Evolutionary conservation across 2,888 invertebrate genomes (phyloP).

Genomic region (Nomada flava): DNA sequence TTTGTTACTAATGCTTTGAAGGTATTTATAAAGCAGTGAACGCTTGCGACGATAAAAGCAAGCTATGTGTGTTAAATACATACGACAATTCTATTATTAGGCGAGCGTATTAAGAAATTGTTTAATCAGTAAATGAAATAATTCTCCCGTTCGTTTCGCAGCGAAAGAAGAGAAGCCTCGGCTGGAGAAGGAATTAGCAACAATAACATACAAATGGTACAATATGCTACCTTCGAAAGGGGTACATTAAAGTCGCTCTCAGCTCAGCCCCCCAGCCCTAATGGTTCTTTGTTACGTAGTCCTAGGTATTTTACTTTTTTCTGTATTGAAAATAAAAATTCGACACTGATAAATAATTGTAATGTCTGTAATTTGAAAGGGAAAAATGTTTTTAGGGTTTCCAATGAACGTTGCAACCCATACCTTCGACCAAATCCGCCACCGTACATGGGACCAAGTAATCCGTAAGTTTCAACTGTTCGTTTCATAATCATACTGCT

Average conservation of each 20-base stretch:
- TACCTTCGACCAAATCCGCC: constrained; percentile 86
- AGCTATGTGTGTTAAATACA: too few relatives aligned
- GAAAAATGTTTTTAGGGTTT: constrained; percentile 68
- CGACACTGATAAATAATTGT: too few relatives aligned
- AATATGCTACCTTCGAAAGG: constrained; percentile 87
- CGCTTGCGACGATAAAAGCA: neutral
- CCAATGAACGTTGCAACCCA: constrained; percentile 78
- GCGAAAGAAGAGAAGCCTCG: constrained; percentile 82
- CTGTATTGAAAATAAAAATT: neutral
- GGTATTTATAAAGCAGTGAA: neutral
- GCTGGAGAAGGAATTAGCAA: constrained; percentile 81
- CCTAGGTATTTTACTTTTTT: constrained; percentile 74
- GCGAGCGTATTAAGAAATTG: neutral
- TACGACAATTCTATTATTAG: neutral
- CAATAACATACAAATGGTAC: constrained; percentile 86
- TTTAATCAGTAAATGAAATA: neutral
- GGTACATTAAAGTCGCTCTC: constrained; percentile 87
- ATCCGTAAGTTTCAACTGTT: constrained; percentile 81
- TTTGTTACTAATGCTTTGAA: neutral
- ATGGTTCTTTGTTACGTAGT: constrained; percentile 77
- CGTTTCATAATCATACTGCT: neutral
- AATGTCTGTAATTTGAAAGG: neutral
- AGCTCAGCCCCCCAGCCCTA: constrained; percentile 82
- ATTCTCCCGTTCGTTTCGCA: constrained; percentile 41
- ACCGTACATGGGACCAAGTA: constrained; percentile 86